These are phyloP conservation scores for Agriotes lineatus DNA, from an alignment of 2,888 invertebrate species.

Conservation along the genomic window DNA sequence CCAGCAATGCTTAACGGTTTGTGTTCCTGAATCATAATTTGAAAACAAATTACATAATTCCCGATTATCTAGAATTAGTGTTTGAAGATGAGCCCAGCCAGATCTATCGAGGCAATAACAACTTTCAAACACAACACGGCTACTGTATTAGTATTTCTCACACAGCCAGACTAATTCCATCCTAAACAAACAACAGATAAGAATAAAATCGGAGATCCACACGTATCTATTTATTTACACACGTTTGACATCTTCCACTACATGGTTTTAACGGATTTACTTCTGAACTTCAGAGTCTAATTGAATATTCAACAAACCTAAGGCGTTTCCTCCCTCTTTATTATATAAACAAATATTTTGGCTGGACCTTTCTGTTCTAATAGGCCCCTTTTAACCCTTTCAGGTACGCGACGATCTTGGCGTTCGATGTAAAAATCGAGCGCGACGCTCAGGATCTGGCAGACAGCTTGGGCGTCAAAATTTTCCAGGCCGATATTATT, in stretches of 20 bases:
- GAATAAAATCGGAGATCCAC: conserved; percentile 48
- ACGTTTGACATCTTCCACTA: conserved; percentile 41
- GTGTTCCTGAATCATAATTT: neutral
- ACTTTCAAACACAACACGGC: conserved; percentile 43
- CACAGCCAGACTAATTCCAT: conserved; percentile 50
- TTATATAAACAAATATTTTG: neutral
- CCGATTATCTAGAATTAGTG: conserved; percentile 4
- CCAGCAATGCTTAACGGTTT: neutral
- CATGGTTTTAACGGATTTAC: conserved; percentile 46
- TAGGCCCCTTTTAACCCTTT: conserved; percentile 48
- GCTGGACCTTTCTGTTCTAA: too few species aligned
- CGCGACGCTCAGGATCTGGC: conserved; percentile 98
- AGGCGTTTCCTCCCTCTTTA: neutral
- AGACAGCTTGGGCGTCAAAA: conserved; percentile 91
- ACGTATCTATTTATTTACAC: conserved; percentile 46
- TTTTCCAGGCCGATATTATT: conserved; percentile 99
- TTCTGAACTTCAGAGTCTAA: conserved; percentile 16
- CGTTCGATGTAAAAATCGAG: conserved; percentile 99
- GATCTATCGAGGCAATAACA: conserved; percentile 15
- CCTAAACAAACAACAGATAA: conserved; percentile 54
- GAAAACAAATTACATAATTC: conserved; percentile 12
- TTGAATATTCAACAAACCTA: conserved; percentile 21
- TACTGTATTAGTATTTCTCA: conserved; percentile 53
- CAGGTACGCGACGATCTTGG: conserved; percentile 95
- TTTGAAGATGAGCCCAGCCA: neutral